Evolutionary conservation across 2,888 invertebrate genomes (phyloP), one percentile per base, ranked within the genome.

Genomic region (Pheosia tremula): DNA sequence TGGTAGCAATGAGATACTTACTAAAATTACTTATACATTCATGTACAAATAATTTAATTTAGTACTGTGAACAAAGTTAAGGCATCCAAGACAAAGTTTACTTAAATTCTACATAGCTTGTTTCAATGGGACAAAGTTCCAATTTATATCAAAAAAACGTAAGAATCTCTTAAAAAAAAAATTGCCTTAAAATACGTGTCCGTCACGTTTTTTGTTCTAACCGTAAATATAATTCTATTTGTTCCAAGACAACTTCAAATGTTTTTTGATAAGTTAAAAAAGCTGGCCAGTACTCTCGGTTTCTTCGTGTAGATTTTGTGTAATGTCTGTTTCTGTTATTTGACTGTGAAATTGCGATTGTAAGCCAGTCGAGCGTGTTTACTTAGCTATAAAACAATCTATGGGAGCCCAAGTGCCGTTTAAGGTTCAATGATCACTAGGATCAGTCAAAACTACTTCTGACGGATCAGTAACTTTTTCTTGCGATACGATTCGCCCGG

Each of bases 341-440:
- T 80, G 79, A 80, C 74, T 85, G 83, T 83, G 80, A 84, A 84
- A 84, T 83, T 75, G 78, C 79, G 71, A 84, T 82, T 83, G 78
- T 80, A 68, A 77, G 76, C 77, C 75, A 81, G 75, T 76, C 75
- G 72, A 77, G 75, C 74, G 73, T 81, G 77, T 81, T 81, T 78
- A 77, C 69, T 77, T 74, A 77, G 74, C 76, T 72, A 81, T 77
- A 75, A 79, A 82, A 78, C 75, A 73, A 81, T 72, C 69, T 71
- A 79, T 78, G 78, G 69, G 78, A 77, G 79, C 71, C 72, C 58
- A 58, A 78, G 73, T 73, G 76, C 71, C 74, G 75, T 81, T 82
- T 75, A 80, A 78, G 86, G 86, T 87, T 88, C 87, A 88, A 81
- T 79, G 87, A 82, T 83, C 85, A 86, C 78, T 67, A 71, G 77